Evolutionary conservation across 2,797 vertebrate species (phyloP).

Genomic region (Pseudomugil tenellus): DNA sequence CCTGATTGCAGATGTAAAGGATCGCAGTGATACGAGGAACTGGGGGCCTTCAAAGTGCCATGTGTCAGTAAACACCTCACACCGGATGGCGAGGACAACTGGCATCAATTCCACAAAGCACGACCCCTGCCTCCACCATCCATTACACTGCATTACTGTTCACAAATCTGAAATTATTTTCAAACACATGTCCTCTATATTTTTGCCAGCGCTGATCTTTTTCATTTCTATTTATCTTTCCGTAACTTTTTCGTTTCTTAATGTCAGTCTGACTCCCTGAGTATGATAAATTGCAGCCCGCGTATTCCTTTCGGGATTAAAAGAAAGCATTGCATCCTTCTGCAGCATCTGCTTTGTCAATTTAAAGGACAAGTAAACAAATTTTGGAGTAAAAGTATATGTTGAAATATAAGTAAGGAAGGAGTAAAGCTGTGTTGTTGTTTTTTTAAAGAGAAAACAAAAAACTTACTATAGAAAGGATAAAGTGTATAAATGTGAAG

Average conservation of each 20-base stretch:
- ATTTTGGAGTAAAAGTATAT: constrained; percentile 41
- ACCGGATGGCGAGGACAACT: constrained; percentile 79
- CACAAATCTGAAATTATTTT: constrained; percentile 48
- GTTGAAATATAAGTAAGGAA: constrained; percentile 54
- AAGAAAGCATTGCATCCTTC: constrained; percentile 48
- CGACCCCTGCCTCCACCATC: constrained; percentile 65
- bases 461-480: constrained; percentile 62
- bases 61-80: constrained; percentile 79
- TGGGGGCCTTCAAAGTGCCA: constrained; percentile 80
- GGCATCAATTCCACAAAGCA: constrained; percentile 73
- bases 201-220: constrained; percentile 43
- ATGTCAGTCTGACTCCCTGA: constrained; percentile 59
- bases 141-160: constrained; percentile 52
- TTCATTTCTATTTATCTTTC: constrained; percentile 42
- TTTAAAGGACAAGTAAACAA: constrained; percentile 61
- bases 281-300: constrained; percentile 53
- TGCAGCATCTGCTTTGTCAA: constrained; percentile 65
- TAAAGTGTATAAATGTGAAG: constrained; percentile 58
- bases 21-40: constrained; percentile 71
- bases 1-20: constrained; percentile 84
- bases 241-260: constrained; percentile 54
- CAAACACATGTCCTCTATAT: constrained; percentile 54
- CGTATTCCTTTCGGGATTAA: constrained; percentile 59
- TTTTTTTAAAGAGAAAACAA: constrained; percentile 28
- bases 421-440: constrained; percentile 64